phyloP scores from a whole-genome alignment of 1,140 invertebrate genomes.

The Carcinoscorpius rotundicauda region DNA sequence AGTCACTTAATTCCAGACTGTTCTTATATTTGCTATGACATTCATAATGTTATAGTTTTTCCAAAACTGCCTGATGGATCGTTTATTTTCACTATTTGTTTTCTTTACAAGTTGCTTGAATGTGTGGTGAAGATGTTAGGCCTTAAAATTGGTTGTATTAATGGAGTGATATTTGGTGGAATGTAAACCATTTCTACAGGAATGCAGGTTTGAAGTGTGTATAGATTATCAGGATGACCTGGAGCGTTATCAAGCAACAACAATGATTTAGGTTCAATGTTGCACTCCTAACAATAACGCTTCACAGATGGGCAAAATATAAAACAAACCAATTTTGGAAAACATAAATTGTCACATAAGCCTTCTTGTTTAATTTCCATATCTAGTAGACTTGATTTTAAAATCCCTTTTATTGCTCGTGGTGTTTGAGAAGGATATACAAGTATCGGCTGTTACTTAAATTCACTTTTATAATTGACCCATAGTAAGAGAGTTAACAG shows the following conservation, averaged over 20 bases:
- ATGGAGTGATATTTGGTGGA: constrained; percentile 5
- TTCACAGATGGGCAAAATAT: constrained; percentile 8
- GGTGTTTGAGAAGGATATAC: constrained; percentile 31
- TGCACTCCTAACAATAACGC: constrained; percentile 13
- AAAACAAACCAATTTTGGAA: constrained; percentile 31
- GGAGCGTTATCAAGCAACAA: constrained; percentile 20
- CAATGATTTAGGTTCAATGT: constrained; percentile 14
- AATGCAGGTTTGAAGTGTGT: constrained; percentile 8
- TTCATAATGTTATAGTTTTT: too few species aligned
- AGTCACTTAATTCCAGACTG: too few species aligned
- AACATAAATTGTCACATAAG: constrained; percentile 31
- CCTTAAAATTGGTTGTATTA: constrained; percentile 18
- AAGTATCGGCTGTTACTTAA: constrained; percentile 33
- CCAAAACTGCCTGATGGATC: too few species aligned
- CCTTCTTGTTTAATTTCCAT: constrained; percentile 33
- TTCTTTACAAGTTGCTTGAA: too few species aligned
- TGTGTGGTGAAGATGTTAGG: neutral
- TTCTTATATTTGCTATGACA: too few species aligned
- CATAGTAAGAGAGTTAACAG: constrained; percentile 33
- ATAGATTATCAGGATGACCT: constrained; percentile 13
- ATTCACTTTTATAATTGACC: constrained; percentile 33
- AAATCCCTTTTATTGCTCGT: constrained; percentile 30
- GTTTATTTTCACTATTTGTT: too few species aligned
- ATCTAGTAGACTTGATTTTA: constrained; percentile 29
- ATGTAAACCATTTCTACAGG: constrained; percentile 15